phyloP scores from a whole-genome alignment of 2,113 vertebrate species.

The Dipodomys spectabilis region DNA sequence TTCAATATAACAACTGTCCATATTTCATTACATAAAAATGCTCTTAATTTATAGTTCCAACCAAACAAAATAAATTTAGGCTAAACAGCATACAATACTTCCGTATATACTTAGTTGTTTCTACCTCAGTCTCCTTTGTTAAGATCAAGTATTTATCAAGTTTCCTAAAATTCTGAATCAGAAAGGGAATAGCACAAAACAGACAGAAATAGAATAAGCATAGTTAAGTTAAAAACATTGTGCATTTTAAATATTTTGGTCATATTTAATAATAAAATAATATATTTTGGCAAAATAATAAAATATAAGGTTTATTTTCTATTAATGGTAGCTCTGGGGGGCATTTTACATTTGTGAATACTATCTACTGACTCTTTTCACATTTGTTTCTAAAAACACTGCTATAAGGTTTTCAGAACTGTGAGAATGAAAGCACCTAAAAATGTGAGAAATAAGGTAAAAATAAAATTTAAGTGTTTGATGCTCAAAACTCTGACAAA shows the following conservation, averaged over 20 bases:
- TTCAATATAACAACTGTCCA: slow-evolving; percentile 74
- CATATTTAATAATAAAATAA: slow-evolving; percentile 81
- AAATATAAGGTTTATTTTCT: slow-evolving; percentile 75
- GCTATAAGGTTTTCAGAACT: slow-evolving; percentile 77
- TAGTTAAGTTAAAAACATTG: slow-evolving; percentile 84
- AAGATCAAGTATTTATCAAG: slow-evolving; percentile 83
- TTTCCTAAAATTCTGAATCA: slow-evolving; percentile 78
- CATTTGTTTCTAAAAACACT: slow-evolving; percentile 79
- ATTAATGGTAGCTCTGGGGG: slow-evolving; percentile 79
- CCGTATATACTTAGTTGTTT: slow-evolving; percentile 80
- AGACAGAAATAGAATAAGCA: slow-evolving; percentile 79
- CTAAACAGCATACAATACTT: slow-evolving; percentile 83
- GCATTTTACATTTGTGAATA: slow-evolving; percentile 77
- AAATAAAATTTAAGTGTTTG: slow-evolving; percentile 61
- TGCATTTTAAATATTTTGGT: slow-evolving; percentile 87
- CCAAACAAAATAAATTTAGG: slow-evolving; percentile 88
- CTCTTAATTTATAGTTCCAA: slow-evolving; percentile 69
- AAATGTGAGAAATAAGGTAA: slow-evolving; percentile 52
- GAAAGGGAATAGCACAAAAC: slow-evolving; percentile 82
- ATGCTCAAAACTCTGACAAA: slow-evolving; percentile 78
- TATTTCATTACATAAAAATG: slow-evolving; percentile 85
- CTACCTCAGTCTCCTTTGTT: slow-evolving; percentile 80
- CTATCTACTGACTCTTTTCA: slow-evolving; percentile 67
- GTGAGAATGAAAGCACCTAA: slow-evolving; percentile 84
- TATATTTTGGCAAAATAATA: slow-evolving; percentile 87